Percentiles rank a stretch among this genome's conserved stretches.
phyloP scores from a whole-genome alignment of 1,140 invertebrate species.

The Geopemphigus sp. region DNA sequence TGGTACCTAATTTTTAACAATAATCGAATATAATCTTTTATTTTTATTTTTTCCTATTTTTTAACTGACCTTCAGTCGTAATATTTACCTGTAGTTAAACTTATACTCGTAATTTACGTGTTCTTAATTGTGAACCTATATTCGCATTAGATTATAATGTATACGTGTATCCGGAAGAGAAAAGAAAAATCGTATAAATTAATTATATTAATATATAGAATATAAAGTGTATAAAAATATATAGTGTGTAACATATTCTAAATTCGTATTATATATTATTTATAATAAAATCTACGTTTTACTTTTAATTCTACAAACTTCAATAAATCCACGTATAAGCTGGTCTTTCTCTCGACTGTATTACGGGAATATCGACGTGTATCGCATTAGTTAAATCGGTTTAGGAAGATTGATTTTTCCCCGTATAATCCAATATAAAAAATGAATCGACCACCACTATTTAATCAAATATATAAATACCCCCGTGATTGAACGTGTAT shows the following conservation, averaged over 20 bases:
- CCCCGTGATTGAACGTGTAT: constrained; percentile 4
- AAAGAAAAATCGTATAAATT: no score
- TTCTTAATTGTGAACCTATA: no score
- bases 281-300: not conserved
- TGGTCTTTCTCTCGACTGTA: not conserved
- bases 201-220: no score
- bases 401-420: constrained; percentile 3
- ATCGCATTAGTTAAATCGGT: constrained; percentile 3
- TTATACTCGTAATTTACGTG: no score
- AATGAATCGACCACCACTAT: constrained; percentile 14
- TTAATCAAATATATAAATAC: constrained; percentile 17
- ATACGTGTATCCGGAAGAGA: no score
- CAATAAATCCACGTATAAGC: not conserved
- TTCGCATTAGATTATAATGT: no score
- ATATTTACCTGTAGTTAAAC: no score
- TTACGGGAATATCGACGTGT: not conserved
- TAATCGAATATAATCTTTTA: no score
- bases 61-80: not conserved
- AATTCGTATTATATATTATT: not conserved
- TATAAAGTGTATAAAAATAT: no score
- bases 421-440: constrained; percentile 26
- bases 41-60: not conserved
- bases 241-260: no score
- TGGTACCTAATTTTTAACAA: no score
- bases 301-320: not conserved